Base-by-base conservation (phyloP, 2,888 invertebrate genomes). In the Lycaena phlaeas region DNA sequence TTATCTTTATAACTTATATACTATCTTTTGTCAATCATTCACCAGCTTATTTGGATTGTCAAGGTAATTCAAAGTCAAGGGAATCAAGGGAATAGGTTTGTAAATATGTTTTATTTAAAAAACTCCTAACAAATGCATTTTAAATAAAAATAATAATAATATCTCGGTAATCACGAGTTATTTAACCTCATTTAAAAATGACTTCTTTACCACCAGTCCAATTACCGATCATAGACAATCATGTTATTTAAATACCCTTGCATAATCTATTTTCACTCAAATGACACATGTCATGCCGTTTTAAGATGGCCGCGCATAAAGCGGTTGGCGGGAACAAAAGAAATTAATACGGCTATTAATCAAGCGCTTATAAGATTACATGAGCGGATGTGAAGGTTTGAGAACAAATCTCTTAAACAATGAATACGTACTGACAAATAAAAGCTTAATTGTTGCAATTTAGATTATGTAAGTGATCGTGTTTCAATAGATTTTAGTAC, bases 241-340 rank as follows among this genome's bases (percentile, higher is more conserved):
- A n/a, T 22, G 12, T 14, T 9, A 6, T 11, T 28, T 10, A 14
- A 40, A 59, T 59, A 53, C 40, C 6, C 42, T 73, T 68, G 60
- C 59, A 62, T 50, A 74, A 76, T 57, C 49, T 42, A 58, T 70
- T 73, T 71, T 73, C 71, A 54, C 70, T 53, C 52, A 43, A 43
- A 46, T 39, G 31, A 38, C 51, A 56, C 52, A 50, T 57, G 57
- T 54, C 57, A 60, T 53, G 52, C 45, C 50, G 40, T 50, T 44
- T 26, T 39, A 48, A 51, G 38, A 48, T 49, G 52, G 40, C 48
- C 30, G 44, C 30, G 44, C 41, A 53, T 44, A 54, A 51, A 64
- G 56, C 49, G 40, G 45, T 29, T 51, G 49, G 49, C 53, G 58
- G 58, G 58, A 69, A 70, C 56, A 60, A 63, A 54, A 49, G 52